Evolutionary conservation across 92 coral and sea anemone species (phyloP), one percentile per base, ranked within the genome.

Genomic region (Umimayanthus kanabou): DNA sequence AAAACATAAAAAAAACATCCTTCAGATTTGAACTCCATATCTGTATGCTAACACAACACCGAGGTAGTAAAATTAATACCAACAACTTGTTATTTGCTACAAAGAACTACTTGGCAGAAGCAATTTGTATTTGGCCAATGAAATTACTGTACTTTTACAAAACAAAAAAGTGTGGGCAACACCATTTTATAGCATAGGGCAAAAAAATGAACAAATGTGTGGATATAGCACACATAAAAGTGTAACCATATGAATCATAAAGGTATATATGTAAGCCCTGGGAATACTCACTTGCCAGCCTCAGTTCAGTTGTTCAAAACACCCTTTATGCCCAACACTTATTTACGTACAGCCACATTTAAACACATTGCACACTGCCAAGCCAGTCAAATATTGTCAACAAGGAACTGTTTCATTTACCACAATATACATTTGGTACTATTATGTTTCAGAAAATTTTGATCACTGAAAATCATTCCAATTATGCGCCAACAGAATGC

Each of bases 201-300:
- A 75, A 39, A 75, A 75, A 73, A 40, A 75, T 7, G 23, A 37
- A 20, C 1, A 42, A 73, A 73, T 14, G 47, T 43, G 47, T 39
- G 42, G 42, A 11, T 39, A 39, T 23, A 39, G 4, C 28, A 20
- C 25, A 61, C 69, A 61, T 22, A 23, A 18, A 61, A 4, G 8
- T 23, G 22, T 0, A 20, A 22, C 22, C 4, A 61, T 5, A 61
- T 61, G 69, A 61, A 22, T 61, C 69, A 61, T 61, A 61, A 61
- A 61, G 25, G 69, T 61, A 61, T 53, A 61, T 6, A 61, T 20
- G 69, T 22, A 23, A 20, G 69, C 39, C 85, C 85, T 61, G 26
- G 76, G 58, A 66, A 83, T 9, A 69, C 58, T 70, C 87, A 83
- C 87, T 70, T 55, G 74, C 87, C 87, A 83, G 64, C 66, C 87